Evolutionary conservation across 1,140 invertebrate species (phyloP).

Genomic region (Apis laboriosa): DNA sequence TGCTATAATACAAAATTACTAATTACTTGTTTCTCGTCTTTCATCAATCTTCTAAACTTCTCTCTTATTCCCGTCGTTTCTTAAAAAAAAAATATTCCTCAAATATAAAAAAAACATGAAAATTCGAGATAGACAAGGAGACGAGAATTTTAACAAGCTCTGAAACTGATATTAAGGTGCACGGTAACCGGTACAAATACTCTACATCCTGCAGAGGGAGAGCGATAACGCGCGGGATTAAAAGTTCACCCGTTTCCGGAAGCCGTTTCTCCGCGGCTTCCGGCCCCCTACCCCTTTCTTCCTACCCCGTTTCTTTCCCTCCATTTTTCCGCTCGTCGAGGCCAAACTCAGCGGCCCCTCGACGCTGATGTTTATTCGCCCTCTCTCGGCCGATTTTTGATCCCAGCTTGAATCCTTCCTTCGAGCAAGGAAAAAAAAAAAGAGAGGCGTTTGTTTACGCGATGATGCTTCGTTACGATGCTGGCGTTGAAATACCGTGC

Average conservation of each 20-base stretch:
- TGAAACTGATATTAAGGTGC: too few species aligned
- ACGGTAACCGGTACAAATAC: constrained; percentile 48
- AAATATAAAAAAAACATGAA: not conserved
- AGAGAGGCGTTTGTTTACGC: not conserved
- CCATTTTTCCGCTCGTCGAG: not conserved
- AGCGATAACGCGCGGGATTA: constrained; percentile 63
- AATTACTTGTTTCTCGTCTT: too few species aligned
- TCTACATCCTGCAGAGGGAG: constrained; percentile 23
- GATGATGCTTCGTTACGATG: not conserved
- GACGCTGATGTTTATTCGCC: not conserved
- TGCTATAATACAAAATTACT: too few species aligned
- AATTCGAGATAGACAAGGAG: too few species aligned
- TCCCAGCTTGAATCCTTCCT: not conserved
- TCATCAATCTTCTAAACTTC: too few species aligned
- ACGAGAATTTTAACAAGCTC: too few species aligned
- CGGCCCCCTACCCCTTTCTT: not conserved
- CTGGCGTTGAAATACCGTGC: not conserved
- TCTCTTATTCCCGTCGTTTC: too few species aligned
- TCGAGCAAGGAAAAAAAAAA: too few species aligned
- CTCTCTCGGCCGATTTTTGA: not conserved
- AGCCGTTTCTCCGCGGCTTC: constrained; percentile 14
- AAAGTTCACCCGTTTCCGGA: constrained; percentile 55
- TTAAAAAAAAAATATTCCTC: too few species aligned
- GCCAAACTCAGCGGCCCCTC: not conserved
- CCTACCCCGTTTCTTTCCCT: not conserved